Conservation (phyloP, 37 sponge, comb jelly and placozoan genomes). For the Dysidea cf. avara region DNA sequence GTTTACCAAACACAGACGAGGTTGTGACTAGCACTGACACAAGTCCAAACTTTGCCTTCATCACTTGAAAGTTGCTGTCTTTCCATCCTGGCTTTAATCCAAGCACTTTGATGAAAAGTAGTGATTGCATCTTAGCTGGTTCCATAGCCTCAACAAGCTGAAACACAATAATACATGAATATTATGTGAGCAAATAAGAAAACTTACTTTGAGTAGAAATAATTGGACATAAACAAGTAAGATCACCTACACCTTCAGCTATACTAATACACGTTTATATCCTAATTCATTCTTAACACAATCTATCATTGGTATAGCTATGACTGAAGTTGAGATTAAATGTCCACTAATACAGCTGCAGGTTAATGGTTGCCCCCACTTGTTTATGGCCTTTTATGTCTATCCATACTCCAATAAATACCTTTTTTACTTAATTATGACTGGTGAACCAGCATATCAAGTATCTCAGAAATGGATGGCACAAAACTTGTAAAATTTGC, state of each 20-base stretch:
- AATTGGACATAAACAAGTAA: background rate
- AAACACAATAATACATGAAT: background rate
- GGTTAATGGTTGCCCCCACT: background rate
- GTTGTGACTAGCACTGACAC: conserved; percentile 53
- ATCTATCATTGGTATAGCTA: no score
- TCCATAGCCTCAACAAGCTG: conserved; percentile 60
- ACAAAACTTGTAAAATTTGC: no score
- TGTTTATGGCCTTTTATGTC: no score
- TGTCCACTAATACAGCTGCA: no score
- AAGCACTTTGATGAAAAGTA: conserved; percentile 72
- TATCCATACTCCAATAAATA: no score
- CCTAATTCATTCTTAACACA: background rate
- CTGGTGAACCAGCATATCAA: no score
- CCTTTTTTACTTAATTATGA: no score
- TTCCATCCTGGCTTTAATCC: conserved; percentile 93
- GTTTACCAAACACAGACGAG: conserved; percentile 75
- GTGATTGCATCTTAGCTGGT: conserved; percentile 65
- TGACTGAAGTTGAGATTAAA: no score
- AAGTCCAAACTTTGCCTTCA: conserved; percentile 73
- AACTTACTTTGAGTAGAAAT: background rate
- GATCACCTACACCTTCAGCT: no score
- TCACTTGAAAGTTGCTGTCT: conserved; percentile 90
- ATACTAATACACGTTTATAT: background rate
- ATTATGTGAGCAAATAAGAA: background rate
- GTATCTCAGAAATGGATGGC: no score